phyloP scores from a whole-genome alignment of 2,888 invertebrate genomes.

The Melanostoma scalare region DNA sequence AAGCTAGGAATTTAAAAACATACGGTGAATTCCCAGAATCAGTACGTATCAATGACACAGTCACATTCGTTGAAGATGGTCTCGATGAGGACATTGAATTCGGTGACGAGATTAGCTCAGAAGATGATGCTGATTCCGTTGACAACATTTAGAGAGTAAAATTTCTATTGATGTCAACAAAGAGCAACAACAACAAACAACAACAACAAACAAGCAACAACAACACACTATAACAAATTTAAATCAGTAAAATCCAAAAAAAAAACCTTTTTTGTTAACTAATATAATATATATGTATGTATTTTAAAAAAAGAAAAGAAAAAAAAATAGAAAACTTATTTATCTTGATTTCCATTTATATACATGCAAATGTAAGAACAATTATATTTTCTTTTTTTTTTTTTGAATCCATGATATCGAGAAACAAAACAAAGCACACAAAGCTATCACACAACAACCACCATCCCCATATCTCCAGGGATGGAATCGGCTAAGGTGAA shows the following conservation, averaged over 20 bases:
- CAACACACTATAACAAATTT: too few relatives aligned
- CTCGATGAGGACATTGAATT: conserved; percentile 98
- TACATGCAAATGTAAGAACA: not conserved
- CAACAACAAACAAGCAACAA: not conserved
- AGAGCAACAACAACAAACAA: conserved; percentile 35
- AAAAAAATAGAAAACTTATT: conserved; percentile 42
- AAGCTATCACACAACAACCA: conserved; percentile 16
- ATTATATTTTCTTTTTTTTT: too few relatives aligned
- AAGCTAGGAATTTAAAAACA: conserved; percentile 98
- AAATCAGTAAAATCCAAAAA: conserved; percentile 36
- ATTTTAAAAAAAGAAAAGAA: conserved; percentile 39
- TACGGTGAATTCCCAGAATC: conserved; percentile 99
- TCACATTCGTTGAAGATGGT: conserved; percentile 96
- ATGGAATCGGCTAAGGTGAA: too few relatives aligned
- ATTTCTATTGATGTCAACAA: conserved; percentile 56
- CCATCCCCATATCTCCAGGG: not conserved
- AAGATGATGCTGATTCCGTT: conserved; percentile 91
- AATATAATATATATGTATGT: conserved; percentile 43
- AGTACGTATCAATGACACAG: conserved; percentile 97
- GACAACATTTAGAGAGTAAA: conserved; percentile 85
- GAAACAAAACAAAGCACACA: not conserved
- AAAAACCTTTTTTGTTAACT: conserved; percentile 52
- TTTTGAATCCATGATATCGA: too few relatives aligned
- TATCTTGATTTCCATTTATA: conserved; percentile 27
- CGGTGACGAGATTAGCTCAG: conserved; percentile 96